A percentile compares a stretch with the other conserved stretches of the same genome.
These are phyloP conservation scores for Grantiella picta DNA, from an alignment of 2,113 vertebrate genomes.

Conservation along the genomic window DNA sequence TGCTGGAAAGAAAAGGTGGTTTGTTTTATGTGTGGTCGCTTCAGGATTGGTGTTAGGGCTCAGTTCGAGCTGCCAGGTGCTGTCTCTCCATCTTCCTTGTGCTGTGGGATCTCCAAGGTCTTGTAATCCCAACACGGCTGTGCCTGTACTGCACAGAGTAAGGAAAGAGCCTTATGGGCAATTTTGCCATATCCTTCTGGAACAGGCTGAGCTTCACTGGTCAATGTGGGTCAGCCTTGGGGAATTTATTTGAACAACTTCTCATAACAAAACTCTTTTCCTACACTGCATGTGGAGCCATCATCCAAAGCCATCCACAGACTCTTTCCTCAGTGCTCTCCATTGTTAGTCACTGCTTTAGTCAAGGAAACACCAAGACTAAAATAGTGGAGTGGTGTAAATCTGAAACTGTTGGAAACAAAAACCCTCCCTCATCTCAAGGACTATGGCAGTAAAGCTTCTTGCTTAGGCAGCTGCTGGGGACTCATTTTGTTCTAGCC, in stretches of 20 bases:
- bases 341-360: background rate
- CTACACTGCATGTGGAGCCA: rapidly evolving
- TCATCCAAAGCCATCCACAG: background rate
- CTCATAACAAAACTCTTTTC: background rate
- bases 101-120: background rate
- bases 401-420: background rate
- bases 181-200: background rate
- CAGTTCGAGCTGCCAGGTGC: rapidly evolving
- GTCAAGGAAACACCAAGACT: background rate
- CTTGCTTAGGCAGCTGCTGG: background rate
- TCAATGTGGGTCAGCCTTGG: background rate
- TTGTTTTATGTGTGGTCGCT: background rate
- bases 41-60: background rate
- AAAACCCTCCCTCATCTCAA: background rate
- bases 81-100: background rate
- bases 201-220: background rate
- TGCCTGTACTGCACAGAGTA: background rate
- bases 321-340: background rate
- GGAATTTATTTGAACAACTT: background rate
- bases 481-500: background rate
- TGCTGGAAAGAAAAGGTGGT: background rate
- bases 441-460: background rate
- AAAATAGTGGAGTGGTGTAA: background rate
- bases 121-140: background rate
- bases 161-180: background rate